Evolutionary conservation across 2,113 vertebrate species (phyloP).

Genomic region (Pteronura brasiliensis): DNA sequence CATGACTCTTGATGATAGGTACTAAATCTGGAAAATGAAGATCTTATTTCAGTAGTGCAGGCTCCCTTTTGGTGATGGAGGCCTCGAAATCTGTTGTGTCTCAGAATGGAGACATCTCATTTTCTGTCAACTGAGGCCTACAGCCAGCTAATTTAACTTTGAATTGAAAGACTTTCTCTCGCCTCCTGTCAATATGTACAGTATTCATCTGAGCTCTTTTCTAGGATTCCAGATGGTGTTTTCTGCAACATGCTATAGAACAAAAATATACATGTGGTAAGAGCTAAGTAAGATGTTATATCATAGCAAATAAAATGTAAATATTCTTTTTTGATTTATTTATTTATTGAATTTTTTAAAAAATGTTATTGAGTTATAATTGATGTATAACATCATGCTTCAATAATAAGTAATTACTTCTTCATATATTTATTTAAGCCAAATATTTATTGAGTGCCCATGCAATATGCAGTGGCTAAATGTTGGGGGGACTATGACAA

Average conservation of each 20-base stretch:
- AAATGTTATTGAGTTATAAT: not conserved
- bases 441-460: not conserved
- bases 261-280: too few relatives aligned
- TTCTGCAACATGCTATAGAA: not conserved
- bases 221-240: not conserved
- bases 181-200: not conserved
- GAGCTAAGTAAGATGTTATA: not conserved
- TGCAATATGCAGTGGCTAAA: not conserved
- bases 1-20: not conserved
- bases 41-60: not conserved
- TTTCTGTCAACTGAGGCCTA: not conserved
- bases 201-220: not conserved
- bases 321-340: not conserved
- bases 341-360: not conserved
- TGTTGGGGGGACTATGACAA: not conserved
- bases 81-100: not conserved
- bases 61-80: not conserved
- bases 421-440: not conserved
- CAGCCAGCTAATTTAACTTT: not conserved
- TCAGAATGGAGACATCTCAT: not conserved
- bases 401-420: not conserved
- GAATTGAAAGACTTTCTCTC: not conserved
- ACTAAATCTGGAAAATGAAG: not conserved
- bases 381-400: not conserved
- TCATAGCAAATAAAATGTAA: not conserved